Conservation (phyloP, 2,888 invertebrate species). For the Caenorhabditis afra region DNA sequence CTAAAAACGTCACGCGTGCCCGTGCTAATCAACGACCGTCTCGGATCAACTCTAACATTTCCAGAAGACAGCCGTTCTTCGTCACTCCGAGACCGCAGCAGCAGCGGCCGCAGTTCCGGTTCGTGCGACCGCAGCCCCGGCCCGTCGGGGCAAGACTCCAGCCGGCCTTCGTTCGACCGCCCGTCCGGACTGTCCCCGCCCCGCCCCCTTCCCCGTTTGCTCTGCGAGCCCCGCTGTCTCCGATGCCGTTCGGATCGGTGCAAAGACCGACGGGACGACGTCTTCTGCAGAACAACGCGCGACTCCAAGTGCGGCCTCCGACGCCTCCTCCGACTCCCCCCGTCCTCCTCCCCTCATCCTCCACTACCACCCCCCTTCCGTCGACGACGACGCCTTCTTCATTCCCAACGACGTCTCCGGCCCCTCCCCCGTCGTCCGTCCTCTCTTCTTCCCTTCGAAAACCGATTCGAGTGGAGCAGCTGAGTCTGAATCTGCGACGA, state of each 20-base stretch:
- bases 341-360: too few species aligned
- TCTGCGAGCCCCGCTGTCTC: slow-evolving; percentile 30
- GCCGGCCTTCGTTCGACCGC: not conserved
- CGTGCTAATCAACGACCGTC: slow-evolving; percentile 42
- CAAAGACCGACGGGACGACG: slow-evolving; percentile 26
- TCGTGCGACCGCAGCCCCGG: slow-evolving; percentile 5
- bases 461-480: slow-evolving; percentile 32
- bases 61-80: slow-evolving; percentile 37
- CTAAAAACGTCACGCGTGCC: slow-evolving; percentile 12
- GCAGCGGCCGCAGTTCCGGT: slow-evolving; percentile 22
- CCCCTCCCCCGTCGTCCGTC: slow-evolving; percentile 8
- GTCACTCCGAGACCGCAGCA: slow-evolving; percentile 19
- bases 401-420: slow-evolving; percentile 5
- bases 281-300: slow-evolving; percentile 6
- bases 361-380: slow-evolving; percentile 20
- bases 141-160: not conserved
- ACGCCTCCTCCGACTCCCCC: slow-evolving; percentile 1
- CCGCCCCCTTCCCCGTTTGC: slow-evolving; percentile 2
- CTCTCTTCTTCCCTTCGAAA: slow-evolving; percentile 17
- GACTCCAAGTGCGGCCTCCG: slow-evolving; percentile 18
- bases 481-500: slow-evolving; percentile 34
- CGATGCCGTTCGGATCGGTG: slow-evolving; percentile 52
- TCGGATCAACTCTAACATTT: slow-evolving; percentile 47
- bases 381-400: not conserved
- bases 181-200: not conserved